Evolutionary conservation across 2,888 invertebrate species (phyloP).

Genomic region (Lysandra coridon): DNA sequence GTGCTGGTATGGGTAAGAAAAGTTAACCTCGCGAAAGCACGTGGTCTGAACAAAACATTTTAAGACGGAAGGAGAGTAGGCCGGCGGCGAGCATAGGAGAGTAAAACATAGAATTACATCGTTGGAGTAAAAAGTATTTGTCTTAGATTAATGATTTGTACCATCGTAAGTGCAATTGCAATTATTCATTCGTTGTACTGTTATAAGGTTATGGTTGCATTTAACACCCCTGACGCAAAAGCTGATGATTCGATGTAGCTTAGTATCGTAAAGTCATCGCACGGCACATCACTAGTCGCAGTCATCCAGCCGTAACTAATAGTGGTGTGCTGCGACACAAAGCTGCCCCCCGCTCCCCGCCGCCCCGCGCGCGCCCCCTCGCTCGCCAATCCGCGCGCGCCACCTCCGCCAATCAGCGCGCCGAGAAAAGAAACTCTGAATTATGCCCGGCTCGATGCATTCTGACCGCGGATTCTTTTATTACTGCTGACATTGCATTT

Average conservation of each 20-base stretch:
- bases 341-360: constrained; percentile 54
- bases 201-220: too few species aligned
- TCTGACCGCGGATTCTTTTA: constrained; percentile 61
- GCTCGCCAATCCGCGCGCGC: constrained; percentile 61
- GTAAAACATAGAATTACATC: too few species aligned
- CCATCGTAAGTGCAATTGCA: too few species aligned
- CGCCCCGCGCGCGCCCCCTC: constrained; percentile 50
- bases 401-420: constrained; percentile 66
- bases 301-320: constrained; percentile 76
- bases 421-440: constrained; percentile 69
- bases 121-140: too few species aligned
- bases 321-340: constrained; percentile 72
- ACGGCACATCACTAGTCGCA: constrained; percentile 33
- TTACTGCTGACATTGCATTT: constrained; percentile 45
- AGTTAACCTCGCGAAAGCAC: too few species aligned
- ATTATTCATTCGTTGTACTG: too few species aligned
- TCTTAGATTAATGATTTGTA: too few species aligned
- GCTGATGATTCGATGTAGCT: background rate
- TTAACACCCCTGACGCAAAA: background rate
- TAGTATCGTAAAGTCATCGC: constrained; percentile 2
- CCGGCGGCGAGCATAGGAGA: too few species aligned
- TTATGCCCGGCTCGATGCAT: constrained; percentile 65
- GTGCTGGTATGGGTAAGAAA: too few species aligned
- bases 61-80: too few species aligned
- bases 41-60: too few species aligned